phyloP scores from a whole-genome alignment of 2,797 vertebrate genomes.

The Heliangelus exortis region DNA sequence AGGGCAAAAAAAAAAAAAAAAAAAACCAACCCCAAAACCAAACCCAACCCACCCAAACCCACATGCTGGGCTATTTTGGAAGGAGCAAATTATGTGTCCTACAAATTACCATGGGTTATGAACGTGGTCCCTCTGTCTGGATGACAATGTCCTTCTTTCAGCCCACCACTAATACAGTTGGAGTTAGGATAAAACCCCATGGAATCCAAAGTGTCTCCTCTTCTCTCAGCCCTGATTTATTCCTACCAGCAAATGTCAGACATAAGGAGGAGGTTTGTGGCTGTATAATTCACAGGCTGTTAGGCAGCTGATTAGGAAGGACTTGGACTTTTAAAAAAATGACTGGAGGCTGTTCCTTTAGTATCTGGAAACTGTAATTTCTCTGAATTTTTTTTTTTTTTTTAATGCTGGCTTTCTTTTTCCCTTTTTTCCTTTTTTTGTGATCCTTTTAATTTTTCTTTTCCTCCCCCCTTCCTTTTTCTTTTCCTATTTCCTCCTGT shows the following conservation, averaged over 20 bases:
- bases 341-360: neutral
- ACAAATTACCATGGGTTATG: constrained; percentile 46
- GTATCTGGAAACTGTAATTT: neutral
- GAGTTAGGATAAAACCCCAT: neutral
- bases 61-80: constrained; percentile 53
- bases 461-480: too few species aligned
- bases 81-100: constrained; percentile 34
- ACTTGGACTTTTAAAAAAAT: neutral
- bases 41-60: neutral
- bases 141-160: constrained; percentile 33
- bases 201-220: neutral
- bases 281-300: constrained; percentile 26
- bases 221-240: constrained; percentile 14
- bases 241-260: constrained; percentile 18
- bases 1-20: neutral
- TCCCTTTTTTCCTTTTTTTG: neutral
- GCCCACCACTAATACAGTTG: neutral
- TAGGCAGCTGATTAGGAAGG: constrained; percentile 46
- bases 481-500: too few species aligned
- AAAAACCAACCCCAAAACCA: neutral
- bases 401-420: neutral
- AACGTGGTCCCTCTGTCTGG: constrained; percentile 38
- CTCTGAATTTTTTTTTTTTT: neutral
- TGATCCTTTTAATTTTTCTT: too few species aligned
- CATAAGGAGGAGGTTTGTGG: constrained; percentile 17